Base-by-base conservation (phyloP, 2,888 invertebrate species). In the Drosophila picticornis region DNA sequence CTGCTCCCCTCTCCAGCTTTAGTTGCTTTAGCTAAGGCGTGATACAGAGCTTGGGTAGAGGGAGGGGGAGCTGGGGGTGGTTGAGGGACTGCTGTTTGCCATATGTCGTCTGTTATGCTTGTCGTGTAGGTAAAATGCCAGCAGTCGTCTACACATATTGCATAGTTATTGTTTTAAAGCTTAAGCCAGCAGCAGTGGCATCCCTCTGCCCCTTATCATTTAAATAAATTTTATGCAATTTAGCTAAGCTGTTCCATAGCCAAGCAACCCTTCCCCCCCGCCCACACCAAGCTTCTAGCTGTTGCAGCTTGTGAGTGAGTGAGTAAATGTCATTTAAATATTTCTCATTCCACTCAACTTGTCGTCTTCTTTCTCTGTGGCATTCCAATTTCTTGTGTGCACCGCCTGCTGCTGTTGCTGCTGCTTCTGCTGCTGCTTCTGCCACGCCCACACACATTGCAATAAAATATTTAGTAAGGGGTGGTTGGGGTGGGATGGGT, bases 141-240 rank as follows among this genome's bases (percentile, higher is more conserved):
- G 62, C 83, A 80, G 80, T 66, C 68, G 68, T 70, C 69, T 73
- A 53, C 79, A 83, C 88, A 86, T 88, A 86, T 90, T 81, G 86
- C 78, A 78, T 81, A 83, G 90, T 86, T 86, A 86, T 86, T 86
- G 86, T 86, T 90, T 90, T 90, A 90, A 90, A 88, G 86, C 86
- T 79, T 88, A 88, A 68, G 72, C 72, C 57, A 43, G 43, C 22
- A 43, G 5, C 46, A 43, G 40, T 2, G 4, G 6, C 43, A 46
- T 22, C 31, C 53, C 27, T 31, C 22, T 25, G 40, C 7, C 22
- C 56, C 59, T 60, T 69, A 73, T 78, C 84, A 90, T 90, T 88
- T 88, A 90, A 89, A 88, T 88, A 88, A 90, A 88, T 88, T 89
- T 89, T 89, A 90, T 88, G 90, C 87, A 88, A 88, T 90, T 88